Conservation (phyloP, 2,113 vertebrate species). For the Mirounga angustirostris region DNA sequence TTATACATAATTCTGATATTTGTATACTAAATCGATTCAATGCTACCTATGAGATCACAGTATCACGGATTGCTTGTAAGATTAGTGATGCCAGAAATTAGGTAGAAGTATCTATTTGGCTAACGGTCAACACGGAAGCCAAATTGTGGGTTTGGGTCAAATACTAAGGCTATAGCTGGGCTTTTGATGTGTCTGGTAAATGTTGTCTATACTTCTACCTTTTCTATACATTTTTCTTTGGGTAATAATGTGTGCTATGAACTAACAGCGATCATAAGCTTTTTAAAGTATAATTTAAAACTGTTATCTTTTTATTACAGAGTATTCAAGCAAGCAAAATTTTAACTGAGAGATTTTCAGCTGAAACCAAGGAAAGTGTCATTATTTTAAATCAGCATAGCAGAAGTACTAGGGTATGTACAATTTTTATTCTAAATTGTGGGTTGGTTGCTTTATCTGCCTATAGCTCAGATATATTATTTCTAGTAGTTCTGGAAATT, state of each 20-base stretch:
- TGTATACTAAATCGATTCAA: not conserved
- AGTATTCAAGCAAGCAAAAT: slow-evolving; percentile 73
- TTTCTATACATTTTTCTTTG: not conserved
- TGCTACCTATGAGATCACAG: not conserved
- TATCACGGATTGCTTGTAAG: not conserved
- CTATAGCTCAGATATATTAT: not conserved
- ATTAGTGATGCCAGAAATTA: not conserved
- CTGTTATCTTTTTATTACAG: slow-evolving; percentile 76
- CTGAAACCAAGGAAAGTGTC: slow-evolving; percentile 40
- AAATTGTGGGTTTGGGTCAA: not conserved
- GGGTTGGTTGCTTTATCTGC: not conserved
- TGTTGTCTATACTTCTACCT: not conserved
- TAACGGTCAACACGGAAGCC: not conserved
- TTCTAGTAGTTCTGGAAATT: slow-evolving; percentile 35
- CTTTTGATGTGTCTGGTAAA: not conserved
- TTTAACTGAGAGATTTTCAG: slow-evolving; percentile 65
- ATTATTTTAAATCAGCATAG: not conserved
- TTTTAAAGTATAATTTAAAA: slow-evolving; percentile 75
- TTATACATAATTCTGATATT: slow-evolving; percentile 43
- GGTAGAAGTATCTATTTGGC: not conserved
- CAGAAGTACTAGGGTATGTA: slow-evolving; percentile 62
- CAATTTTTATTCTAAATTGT: slow-evolving; percentile 53
- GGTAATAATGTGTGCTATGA: not conserved
- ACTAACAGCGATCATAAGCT: not conserved
- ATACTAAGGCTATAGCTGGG: not conserved